phyloP scores from a whole-genome alignment of 2,888 invertebrate species.

The Dorcus hopei region DNA sequence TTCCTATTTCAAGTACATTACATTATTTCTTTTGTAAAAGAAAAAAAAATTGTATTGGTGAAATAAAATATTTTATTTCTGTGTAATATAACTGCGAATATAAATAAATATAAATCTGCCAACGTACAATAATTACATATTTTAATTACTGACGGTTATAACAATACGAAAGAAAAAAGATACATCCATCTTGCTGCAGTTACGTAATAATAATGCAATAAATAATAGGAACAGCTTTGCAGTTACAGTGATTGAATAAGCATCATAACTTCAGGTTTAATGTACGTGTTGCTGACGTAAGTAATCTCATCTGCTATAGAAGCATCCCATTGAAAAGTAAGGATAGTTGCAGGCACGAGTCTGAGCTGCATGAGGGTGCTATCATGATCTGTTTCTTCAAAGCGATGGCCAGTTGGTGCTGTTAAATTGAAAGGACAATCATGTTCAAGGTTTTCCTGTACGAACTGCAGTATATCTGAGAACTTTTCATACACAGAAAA shows the following conservation, averaged over 20 bases:
- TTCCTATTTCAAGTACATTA: too few relatives aligned
- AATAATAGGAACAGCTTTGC: conserved; percentile 1
- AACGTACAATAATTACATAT: too few relatives aligned
- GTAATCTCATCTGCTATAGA: conserved; percentile 54
- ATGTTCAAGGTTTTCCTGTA: conserved; percentile 71
- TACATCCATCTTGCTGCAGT: too few relatives aligned
- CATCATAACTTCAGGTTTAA: conserved; percentile 76
- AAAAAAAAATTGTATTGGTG: too few relatives aligned
- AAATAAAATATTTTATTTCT: too few relatives aligned
- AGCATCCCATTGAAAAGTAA: conserved; percentile 71
- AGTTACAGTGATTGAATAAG: conserved; percentile 58
- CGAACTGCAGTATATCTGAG: conserved; percentile 71
- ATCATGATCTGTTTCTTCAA: conserved; percentile 64
- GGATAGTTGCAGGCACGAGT: conserved; percentile 78
- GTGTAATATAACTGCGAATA: too few relatives aligned
- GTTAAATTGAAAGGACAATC: conserved; percentile 69
- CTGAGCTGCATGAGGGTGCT: conserved; percentile 74
- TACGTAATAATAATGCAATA: too few relatives aligned
- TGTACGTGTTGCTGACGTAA: conserved; percentile 57
- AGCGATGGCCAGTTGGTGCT: conserved; percentile 64
- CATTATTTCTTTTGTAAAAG: too few relatives aligned
- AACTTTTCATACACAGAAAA: conserved; percentile 82
- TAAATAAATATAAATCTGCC: too few relatives aligned
- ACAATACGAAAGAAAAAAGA: too few relatives aligned
- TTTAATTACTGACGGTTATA: too few relatives aligned